These are phyloP conservation scores for Spondyliosoma cantharus DNA, from an alignment of 2,797 vertebrate genomes.

Conservation along the genomic window DNA sequence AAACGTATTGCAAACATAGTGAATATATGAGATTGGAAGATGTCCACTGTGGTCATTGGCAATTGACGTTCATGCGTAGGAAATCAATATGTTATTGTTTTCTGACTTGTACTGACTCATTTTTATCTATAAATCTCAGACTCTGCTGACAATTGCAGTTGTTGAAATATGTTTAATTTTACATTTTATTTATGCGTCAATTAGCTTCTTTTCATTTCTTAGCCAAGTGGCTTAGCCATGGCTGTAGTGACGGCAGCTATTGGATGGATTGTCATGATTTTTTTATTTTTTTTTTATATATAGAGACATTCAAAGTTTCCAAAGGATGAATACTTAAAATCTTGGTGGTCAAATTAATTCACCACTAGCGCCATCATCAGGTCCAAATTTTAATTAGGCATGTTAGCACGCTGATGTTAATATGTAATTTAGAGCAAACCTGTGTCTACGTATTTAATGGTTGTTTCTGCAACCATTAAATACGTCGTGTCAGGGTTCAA, in stretches of 20 bases:
- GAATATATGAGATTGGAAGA: constrained; percentile 76
- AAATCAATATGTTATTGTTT: constrained; percentile 74
- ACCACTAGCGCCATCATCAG: not conserved
- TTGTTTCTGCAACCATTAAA: no score
- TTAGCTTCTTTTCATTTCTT: not conserved
- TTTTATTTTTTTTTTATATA: no score
- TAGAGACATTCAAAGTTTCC: not conserved
- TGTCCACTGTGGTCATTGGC: constrained; percentile 60
- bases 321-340: not conserved
- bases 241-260: not conserved
- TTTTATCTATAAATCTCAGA: constrained; percentile 57
- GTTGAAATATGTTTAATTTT: constrained; percentile 9
- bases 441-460: not conserved
- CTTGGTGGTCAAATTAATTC: not conserved
- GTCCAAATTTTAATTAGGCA: not conserved
- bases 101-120: constrained; percentile 41
- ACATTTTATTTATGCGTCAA: not conserved
- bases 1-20: constrained; percentile 67
- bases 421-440: not conserved
- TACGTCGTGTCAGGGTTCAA: no score
- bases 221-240: not conserved
- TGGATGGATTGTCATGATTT: not conserved
- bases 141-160: constrained; percentile 19
- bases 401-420: not conserved
- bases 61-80: constrained; percentile 56